Evolutionary conservation across 2,888 invertebrate species (phyloP), one percentile per base, ranked within the genome.

Genomic region (Erpobdella octoculata): DNA sequence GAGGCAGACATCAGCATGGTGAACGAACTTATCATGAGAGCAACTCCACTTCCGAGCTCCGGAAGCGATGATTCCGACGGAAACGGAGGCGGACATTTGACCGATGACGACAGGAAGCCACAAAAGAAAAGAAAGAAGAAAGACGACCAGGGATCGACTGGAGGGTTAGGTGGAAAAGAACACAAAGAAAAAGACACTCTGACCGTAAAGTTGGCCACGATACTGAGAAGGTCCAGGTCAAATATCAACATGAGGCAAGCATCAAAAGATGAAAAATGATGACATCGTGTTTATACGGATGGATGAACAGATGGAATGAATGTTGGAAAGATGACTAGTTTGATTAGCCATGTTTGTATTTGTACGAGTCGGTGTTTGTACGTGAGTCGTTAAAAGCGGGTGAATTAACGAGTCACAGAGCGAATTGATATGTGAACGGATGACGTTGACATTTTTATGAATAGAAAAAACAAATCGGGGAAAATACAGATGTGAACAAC

Each of bases 1-100:
- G 80, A 81, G 73, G 82, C 82, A 65, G 83, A 83, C 74, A 80
- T 82, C 75, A 79, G 80, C 70, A 77, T 81, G 21, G 79, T 82
- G 28, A 80, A 81, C 71, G 81, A 81, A 70, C 71, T 76, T n/a
- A 76, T 76, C 41, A 74, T 74, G 75, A 66, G 76, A 38, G 75
- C 76, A 33, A 76, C 76, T 18, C 76, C 76, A 8, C 65, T 74
- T 46, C 70, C 71, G n/a, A 74, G 71, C 61, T 74, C 73, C 18
- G 72, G 71, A 58, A 71, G 71, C 53, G 74, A 74, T 9, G 71
- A 66, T 37, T 62, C 68, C 9, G 72, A 72, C 36, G 66, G 37
- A 3, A 48, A 67, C n/a, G 62, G 46, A 0, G 64, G 46, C 28
- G 37, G 31, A 33, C 31, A 18, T 0, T 46, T 12, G 8, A 36